A percentile compares a stretch with the other conserved stretches of the same genome.
Conservation (phyloP, 1,140 invertebrate genomes). For the Nixonia krombeini region DNA sequence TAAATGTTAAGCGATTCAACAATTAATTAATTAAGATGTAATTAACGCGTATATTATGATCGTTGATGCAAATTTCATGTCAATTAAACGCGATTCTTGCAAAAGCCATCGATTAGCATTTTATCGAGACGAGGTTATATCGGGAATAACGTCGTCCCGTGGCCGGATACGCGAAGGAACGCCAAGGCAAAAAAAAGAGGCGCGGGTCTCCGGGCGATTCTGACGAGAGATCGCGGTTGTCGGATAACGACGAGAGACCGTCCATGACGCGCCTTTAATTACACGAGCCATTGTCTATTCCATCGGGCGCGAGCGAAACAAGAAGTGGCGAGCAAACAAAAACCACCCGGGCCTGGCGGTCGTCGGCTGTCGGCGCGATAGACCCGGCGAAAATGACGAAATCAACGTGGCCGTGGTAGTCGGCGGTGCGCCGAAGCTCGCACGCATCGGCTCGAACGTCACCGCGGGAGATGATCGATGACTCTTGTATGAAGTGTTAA, state of each 20-base stretch:
- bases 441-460: conserved; percentile 34
- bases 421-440: conserved; percentile 21
- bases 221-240: conserved; percentile 18
- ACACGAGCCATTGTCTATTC: conserved; percentile 23
- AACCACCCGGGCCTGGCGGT: background rate
- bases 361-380: conserved; percentile 13
- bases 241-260: conserved; percentile 16
- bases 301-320: conserved; percentile 8
- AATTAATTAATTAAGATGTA: too few relatives aligned
- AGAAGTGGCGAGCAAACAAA: conserved; percentile 9
- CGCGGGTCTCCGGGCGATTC: too few relatives aligned
- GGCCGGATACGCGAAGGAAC: too few relatives aligned
- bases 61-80: too few relatives aligned
- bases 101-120: too few relatives aligned
- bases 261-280: conserved; percentile 24
- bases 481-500: conserved; percentile 39
- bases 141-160: too few relatives aligned
- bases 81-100: too few relatives aligned
- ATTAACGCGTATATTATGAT: too few relatives aligned
- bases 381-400: conserved; percentile 15
- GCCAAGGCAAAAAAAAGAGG: background rate
- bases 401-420: conserved; percentile 23
- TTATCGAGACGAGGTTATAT: too few relatives aligned
- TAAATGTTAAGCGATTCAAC: too few relatives aligned
- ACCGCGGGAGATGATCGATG: conserved; percentile 42